Percentiles rank a stretch among this genome's conserved stretches.
Evolutionary conservation across 1,140 invertebrate species (phyloP).

Genomic region (Halictus rubicundus): DNA sequence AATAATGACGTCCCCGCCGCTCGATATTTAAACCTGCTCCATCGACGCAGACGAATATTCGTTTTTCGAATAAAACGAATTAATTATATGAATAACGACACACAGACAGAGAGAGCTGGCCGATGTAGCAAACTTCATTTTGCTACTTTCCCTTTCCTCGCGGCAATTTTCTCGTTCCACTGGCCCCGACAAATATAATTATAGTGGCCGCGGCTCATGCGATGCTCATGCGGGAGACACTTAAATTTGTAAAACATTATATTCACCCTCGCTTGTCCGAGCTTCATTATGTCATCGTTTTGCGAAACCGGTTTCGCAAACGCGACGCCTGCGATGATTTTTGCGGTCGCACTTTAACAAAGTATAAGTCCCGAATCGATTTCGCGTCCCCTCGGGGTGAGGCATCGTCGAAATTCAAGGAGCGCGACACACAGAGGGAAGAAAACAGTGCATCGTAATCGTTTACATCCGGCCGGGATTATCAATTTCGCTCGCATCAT

Average conservation of each 20-base stretch:
- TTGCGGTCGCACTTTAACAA: conserved; percentile 63
- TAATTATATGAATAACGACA: neutral
- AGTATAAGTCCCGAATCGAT: conserved; percentile 66
- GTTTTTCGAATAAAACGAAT: neutral
- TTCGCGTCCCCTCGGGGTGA: conserved; percentile 53
- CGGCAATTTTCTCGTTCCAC: neutral
- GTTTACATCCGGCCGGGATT: conserved; percentile 71
- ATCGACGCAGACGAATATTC: neutral
- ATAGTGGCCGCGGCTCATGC: neutral
- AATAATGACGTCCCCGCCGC: no score
- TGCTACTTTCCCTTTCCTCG: neutral
- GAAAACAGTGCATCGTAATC: conserved; percentile 59
- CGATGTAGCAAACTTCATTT: neutral
- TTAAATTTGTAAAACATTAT: conserved; percentile 65
- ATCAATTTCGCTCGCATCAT: conserved; percentile 73
- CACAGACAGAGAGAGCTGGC: no score
- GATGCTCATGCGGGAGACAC: conserved; percentile 31
- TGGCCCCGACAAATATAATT: neutral
- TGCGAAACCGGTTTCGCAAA: conserved; percentile 64
- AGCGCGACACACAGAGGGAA: conserved; percentile 44
- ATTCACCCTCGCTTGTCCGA: conserved; percentile 59
- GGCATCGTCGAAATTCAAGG: conserved; percentile 57
- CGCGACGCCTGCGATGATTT: conserved; percentile 52
- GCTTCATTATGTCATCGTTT: conserved; percentile 69
- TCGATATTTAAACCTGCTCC: no score